phyloP scores from a whole-genome alignment of 37 sponge, comb jelly and placozoan species.

The Aplysina aerophoba region DNA sequence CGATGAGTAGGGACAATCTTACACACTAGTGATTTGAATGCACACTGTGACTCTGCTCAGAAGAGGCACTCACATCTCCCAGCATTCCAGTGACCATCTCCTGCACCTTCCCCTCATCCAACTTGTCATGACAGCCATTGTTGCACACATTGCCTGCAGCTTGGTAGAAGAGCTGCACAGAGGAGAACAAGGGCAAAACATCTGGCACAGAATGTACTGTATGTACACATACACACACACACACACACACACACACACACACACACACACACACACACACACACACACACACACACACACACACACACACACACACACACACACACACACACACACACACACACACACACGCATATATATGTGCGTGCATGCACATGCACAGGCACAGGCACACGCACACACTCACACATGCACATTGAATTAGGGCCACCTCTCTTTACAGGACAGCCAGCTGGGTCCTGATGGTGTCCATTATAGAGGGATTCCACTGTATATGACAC shows the following conservation, averaged over 20 bases:
- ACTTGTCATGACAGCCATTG: conserved; percentile 45
- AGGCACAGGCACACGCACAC: conserved; percentile 1
- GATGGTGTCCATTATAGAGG: no score
- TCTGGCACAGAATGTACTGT: no score
- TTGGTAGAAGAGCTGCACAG: conserved; percentile 37
- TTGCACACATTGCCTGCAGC: conserved; percentile 74
- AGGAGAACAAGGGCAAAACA: no score
- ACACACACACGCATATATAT: conserved; percentile 13
- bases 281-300: conserved; percentile 8
- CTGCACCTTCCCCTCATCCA: conserved; percentile 27
- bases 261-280: conserved; percentile 1
- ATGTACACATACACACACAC: background rate
- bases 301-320: conserved; percentile 3
- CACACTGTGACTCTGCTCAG: no score
- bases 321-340: conserved; percentile 24
- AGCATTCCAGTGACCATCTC: conserved; percentile 34
- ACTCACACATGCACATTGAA: no score
- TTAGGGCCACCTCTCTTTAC: no score
- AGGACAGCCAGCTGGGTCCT: no score
- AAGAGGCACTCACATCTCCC: background rate
- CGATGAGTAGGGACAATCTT: no score
- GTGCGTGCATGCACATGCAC: background rate
- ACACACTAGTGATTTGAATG: no score
- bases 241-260: background rate
- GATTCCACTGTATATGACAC: no score